phyloP scores from a whole-genome alignment of 2,797 vertebrate species.

The Helostoma temminkii region DNA sequence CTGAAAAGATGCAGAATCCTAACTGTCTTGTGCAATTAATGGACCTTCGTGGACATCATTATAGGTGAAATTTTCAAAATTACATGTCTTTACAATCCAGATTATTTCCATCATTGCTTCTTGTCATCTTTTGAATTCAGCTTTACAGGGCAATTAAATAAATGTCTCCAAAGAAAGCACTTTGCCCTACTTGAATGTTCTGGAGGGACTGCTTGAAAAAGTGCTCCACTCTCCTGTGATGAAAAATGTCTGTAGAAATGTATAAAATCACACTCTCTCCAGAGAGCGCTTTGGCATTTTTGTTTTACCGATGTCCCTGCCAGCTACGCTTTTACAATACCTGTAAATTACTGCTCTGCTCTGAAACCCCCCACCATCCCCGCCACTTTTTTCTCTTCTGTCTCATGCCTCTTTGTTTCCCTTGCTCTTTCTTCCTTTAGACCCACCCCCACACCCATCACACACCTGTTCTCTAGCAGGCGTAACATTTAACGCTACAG shows the following conservation, averaged over 20 bases:
- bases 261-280: slow-evolving; percentile 58
- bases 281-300: slow-evolving; percentile 73
- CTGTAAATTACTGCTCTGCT: slow-evolving; percentile 77
- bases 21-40: slow-evolving; percentile 1
- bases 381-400: neutral
- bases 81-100: slow-evolving; percentile 1
- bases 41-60: neutral
- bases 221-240: slow-evolving; percentile 62
- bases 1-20: neutral
- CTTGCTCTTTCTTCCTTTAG: slow-evolving; percentile 36
- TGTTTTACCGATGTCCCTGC: slow-evolving; percentile 74
- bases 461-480: slow-evolving; percentile 22
- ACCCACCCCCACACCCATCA: slow-evolving; percentile 48
- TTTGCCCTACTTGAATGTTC: slow-evolving; percentile 66
- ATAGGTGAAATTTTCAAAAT: neutral
- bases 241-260: slow-evolving; percentile 69
- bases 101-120: slow-evolving; percentile 32
- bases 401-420: slow-evolving; percentile 54
- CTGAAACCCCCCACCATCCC: slow-evolving; percentile 29
- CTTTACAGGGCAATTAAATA: slow-evolving; percentile 70
- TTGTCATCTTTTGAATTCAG: slow-evolving; percentile 39
- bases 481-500: slow-evolving; percentile 18
- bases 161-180: slow-evolving; percentile 58
- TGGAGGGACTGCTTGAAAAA: slow-evolving; percentile 62
- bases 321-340: slow-evolving; percentile 78